A percentile compares a stretch with the other conserved stretches of the same genome.
Conservation (phyloP, 2,797 vertebrate genomes). For the Alauda arvensis region DNA sequence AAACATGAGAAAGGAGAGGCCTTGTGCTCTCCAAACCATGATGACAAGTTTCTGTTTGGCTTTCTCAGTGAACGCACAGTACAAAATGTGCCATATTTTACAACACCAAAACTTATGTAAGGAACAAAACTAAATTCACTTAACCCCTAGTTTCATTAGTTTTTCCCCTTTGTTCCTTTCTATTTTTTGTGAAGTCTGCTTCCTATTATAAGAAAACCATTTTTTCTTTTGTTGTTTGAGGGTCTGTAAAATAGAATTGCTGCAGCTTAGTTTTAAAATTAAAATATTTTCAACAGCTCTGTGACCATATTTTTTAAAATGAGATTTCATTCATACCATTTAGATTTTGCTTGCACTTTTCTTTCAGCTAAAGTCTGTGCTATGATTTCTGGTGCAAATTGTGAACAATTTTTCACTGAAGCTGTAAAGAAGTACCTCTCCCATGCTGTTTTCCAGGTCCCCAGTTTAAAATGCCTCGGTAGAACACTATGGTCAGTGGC, state of each 20-base stretch:
- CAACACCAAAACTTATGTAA: constrained; percentile 61
- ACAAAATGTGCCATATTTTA: constrained; percentile 70
- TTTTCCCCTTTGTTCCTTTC: background rate
- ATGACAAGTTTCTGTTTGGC: constrained; percentile 83
- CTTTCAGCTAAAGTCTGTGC: constrained; percentile 24
- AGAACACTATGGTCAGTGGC: constrained; percentile 20
- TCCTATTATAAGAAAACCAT: background rate
- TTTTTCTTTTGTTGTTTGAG: constrained; percentile 2
- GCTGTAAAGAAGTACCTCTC: background rate
- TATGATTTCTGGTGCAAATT: constrained; percentile 22
- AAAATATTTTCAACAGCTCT: background rate
- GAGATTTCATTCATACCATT: constrained; percentile 9
- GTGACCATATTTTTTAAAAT: background rate
- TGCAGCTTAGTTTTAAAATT: background rate
- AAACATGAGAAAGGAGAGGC: constrained; percentile 89
- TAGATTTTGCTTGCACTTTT: constrained; percentile 42
- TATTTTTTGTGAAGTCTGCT: background rate
- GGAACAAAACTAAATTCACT: constrained; percentile 50
- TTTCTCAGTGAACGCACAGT: constrained; percentile 71
- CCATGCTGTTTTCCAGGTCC: background rate
- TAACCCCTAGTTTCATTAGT: background rate
- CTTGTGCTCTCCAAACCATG: constrained; percentile 77
- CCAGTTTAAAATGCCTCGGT: background rate
- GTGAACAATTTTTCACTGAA: constrained; percentile 38
- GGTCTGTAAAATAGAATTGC: background rate